Evolutionary conservation across 2,888 invertebrate genomes (phyloP), one percentile per base, ranked within the genome.

Genomic region (Ormyrus pomaceus): DNA sequence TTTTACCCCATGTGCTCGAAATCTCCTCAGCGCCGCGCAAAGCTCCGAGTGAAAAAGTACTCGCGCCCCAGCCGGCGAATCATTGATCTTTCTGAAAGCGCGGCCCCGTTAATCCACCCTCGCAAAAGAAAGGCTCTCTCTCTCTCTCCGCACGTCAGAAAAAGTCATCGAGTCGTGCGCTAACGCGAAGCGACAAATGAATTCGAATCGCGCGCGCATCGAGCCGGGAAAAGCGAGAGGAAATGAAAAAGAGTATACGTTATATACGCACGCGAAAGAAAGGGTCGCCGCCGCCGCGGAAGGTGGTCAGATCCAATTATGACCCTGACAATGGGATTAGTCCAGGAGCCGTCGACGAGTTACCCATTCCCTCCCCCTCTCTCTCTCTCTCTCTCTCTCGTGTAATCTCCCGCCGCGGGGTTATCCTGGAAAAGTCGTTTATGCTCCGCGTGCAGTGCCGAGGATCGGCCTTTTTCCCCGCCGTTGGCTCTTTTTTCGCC

Each of bases 261-360:
- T 50, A 5, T 50, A 5, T 19, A 0, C 55, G 51, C 8, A 46
- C 51, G 55, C 58, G 48, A n/a, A 13, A 62, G 19, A 34, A 13
- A 55, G 64, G 10, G 8, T 13, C n/a, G 19, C 13, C 1, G 55
- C 6, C 56, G 3, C 0, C 55, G 34, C 13, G 61, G 56, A 74
- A 77, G 79, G 73, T 82, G 72, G 74, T 77, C 79, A 71, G 77
- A 82, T 82, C 82, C 82, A 82, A 82, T 82, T 82, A 82, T 79
- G 82, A 82, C 73, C 82, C 79, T 79, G 62, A 81, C 81, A 81
- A 81, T 81, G 72, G 78, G 81, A 81, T 81, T 81, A 81, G 75
- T 72, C 62, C 45, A 58, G 66, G 72, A 76, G 53, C 55, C 19
- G 51, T 64, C 50, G 55, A 62, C 34, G 72, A 61, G 62, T 5